Evolutionary conservation across 2,113 vertebrate genomes (phyloP).

Genomic region (Podarcis raffonei): DNA sequence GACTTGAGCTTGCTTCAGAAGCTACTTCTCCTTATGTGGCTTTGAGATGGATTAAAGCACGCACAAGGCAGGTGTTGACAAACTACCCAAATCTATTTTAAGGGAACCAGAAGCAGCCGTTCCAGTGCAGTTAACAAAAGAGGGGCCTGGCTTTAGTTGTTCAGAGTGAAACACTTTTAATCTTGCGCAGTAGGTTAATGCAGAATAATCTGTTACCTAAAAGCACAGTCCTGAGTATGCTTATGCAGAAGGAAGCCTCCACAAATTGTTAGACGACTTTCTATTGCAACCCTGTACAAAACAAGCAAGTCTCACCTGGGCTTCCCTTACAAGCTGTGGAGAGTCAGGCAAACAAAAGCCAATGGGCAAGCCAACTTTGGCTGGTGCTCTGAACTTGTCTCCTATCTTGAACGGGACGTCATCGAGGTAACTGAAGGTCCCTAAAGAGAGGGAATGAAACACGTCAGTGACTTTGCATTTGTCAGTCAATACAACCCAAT

Average conservation of each 20-base stretch:
- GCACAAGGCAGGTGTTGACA: neutral
- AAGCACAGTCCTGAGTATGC: neutral
- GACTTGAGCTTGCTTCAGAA: too few species aligned
- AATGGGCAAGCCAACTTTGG: constrained; percentile 93
- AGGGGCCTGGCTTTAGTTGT: too few species aligned
- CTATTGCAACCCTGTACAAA: too few species aligned
- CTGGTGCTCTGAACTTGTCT: constrained; percentile 92
- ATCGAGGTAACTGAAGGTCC: constrained; percentile 95
- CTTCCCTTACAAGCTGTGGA: constrained; percentile 78
- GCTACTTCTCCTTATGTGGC: neutral
- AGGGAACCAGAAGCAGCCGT: neutral
- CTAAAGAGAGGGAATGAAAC: constrained; percentile 73
- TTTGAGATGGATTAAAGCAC: neutral
- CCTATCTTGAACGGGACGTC: constrained; percentile 97
- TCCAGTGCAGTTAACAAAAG: neutral
- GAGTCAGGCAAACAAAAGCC: constrained; percentile 89
- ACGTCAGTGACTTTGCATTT: fast-evolving
- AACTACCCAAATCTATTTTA: neutral
- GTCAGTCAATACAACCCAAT: neutral
- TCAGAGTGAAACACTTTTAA: neutral
- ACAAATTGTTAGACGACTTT: too few species aligned
- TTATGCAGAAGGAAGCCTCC: neutral
- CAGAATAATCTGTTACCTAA: neutral
- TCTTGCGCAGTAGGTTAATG: too few species aligned
- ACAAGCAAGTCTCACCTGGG: constrained; percentile 78